These are phyloP conservation scores for Picathartes gymnocephalus DNA, from an alignment of 2,113 vertebrate genomes.

Conservation along the genomic window DNA sequence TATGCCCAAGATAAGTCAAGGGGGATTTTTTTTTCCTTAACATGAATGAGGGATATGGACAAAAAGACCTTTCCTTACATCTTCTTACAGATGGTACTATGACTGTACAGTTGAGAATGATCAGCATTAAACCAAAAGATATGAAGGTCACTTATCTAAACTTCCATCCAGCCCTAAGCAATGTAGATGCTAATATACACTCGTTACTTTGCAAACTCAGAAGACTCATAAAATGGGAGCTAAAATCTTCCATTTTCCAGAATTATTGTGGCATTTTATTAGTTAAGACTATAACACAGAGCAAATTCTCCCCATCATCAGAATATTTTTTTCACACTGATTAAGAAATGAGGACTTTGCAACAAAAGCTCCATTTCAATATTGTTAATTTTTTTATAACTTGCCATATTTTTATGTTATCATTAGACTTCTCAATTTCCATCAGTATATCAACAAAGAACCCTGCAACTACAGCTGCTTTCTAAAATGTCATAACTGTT, in stretches of 20 bases:
- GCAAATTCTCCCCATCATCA: neutral
- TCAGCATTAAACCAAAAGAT: neutral
- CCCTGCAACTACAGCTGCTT: neutral
- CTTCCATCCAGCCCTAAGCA: slow-evolving; percentile 13
- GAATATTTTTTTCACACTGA: neutral
- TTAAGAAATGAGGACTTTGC: neutral
- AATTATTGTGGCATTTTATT: slow-evolving; percentile 13
- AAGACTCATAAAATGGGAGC: slow-evolving; percentile 11
- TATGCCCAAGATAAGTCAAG: neutral
- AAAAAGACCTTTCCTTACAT: neutral
- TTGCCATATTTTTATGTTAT: neutral
- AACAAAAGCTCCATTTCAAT: neutral
- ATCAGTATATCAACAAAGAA: neutral
- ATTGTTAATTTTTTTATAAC: neutral
- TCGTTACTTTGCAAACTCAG: slow-evolving; percentile 27
- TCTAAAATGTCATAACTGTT: neutral
- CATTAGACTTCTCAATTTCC: neutral
- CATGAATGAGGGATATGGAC: neutral
- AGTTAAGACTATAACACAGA: neutral
- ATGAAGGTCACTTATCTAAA: slow-evolving; percentile 47
- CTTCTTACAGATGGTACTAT: neutral
- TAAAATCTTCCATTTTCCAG: slow-evolving; percentile 13
- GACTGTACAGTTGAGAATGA: neutral
- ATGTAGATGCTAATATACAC: slow-evolving; percentile 2
- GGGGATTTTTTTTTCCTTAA: neutral